A percentile compares a stretch with the other conserved stretches of the same genome.
Conservation (phyloP, 2,113 vertebrate species). For the Murina feae region DNA sequence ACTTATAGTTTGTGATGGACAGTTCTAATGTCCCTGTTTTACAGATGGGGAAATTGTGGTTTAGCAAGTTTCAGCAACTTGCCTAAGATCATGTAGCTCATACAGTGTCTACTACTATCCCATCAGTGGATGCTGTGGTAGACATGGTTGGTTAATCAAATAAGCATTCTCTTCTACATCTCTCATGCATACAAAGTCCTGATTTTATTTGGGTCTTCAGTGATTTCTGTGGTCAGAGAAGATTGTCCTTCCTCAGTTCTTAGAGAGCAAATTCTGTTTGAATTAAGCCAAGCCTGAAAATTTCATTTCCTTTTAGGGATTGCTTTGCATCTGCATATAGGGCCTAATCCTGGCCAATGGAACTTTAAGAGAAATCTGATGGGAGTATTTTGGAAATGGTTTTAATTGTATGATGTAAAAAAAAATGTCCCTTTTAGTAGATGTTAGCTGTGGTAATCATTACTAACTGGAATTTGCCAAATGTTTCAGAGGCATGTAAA, state of each 20-base stretch:
- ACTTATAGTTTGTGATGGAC: not conserved
- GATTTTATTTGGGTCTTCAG: not conserved
- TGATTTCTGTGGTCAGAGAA: not conserved
- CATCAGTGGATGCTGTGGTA: not conserved
- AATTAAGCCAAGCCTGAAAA: not conserved
- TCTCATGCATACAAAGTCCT: not conserved
- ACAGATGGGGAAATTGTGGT: not conserved
- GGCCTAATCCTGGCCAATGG: not conserved
- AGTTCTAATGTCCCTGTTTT: not conserved
- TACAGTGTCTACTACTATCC: not conserved
- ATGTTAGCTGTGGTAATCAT: not conserved
- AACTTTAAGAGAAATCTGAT: not conserved
- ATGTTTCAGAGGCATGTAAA: not conserved
- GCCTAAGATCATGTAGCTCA: not conserved
- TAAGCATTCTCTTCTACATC: not conserved
- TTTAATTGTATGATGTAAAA: not conserved
- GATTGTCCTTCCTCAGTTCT: not conserved
- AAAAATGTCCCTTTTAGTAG: not conserved
- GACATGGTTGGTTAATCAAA: not conserved
- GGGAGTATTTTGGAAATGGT: not conserved
- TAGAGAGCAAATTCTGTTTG: not conserved
- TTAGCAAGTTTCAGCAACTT: not conserved
- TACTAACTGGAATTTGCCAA: not conserved
- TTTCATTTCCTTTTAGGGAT: not conserved
- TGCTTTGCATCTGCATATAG: not conserved